Conservation (phyloP, 1,140 invertebrate genomes). For the Pygmarrhopalites habei region DNA sequence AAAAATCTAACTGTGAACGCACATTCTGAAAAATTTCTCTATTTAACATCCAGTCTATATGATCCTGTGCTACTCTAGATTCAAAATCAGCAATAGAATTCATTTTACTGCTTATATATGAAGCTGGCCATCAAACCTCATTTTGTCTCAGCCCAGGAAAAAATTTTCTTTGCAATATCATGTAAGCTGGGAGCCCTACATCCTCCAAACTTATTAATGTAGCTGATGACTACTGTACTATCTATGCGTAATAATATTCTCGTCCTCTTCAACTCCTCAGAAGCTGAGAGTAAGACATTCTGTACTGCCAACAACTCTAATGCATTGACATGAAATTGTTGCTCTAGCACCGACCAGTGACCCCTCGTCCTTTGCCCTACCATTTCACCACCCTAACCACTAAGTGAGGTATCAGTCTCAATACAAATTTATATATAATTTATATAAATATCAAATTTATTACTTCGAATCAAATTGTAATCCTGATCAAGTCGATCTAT, state of each 20-base stretch:
- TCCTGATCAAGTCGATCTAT: not conserved
- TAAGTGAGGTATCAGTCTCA: not conserved
- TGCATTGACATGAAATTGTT: conserved; percentile 16
- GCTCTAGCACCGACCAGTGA: conserved; percentile 3
- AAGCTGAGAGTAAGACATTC: conserved; percentile 4
- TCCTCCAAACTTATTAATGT: too few species aligned
- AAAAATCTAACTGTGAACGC: not conserved
- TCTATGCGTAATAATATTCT: conserved; percentile 14
- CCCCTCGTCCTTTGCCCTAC: not conserved
- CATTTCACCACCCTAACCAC: conserved; percentile 15
- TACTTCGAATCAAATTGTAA: not conserved
- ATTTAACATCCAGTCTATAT: not conserved
- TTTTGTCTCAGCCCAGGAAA: conserved; percentile 7
- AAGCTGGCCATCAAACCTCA: not conserved
- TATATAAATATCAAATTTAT: not conserved
- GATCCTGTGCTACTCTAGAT: not conserved
- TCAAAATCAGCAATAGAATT: not conserved
- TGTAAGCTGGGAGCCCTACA: not conserved
- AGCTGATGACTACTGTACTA: conserved; percentile 9
- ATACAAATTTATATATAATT: too few species aligned
- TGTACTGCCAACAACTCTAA: conserved; percentile 21
- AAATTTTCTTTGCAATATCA: conserved; percentile 14
- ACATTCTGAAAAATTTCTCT: not conserved
- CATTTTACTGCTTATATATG: not conserved
- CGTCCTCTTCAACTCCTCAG: not conserved